phyloP scores from a whole-genome alignment of 2,797 vertebrate genomes.

The Manis pentadactyla region DNA sequence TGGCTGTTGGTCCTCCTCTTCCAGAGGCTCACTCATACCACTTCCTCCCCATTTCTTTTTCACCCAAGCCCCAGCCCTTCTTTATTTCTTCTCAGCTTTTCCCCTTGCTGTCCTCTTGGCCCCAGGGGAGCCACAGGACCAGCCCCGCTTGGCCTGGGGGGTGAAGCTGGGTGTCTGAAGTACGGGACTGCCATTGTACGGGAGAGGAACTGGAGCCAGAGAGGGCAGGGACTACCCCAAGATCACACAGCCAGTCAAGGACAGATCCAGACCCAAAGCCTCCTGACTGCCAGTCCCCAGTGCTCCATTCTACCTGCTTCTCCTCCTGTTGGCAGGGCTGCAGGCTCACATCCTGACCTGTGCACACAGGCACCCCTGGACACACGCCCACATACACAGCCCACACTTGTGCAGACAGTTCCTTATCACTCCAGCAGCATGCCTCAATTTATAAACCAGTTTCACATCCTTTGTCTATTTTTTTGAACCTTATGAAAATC shows the following conservation, averaged over 20 bases:
- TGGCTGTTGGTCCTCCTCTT: neutral
- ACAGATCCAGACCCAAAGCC: neutral
- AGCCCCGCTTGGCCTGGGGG: neutral
- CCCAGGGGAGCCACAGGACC: neutral
- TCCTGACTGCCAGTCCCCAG: neutral
- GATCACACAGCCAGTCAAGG: neutral
- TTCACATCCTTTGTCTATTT: neutral
- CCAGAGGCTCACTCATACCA: fast-evolving
- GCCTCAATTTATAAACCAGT: neutral
- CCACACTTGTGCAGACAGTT: neutral
- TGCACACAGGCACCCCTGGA: neutral
- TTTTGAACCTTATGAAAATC: neutral
- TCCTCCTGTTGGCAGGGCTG: neutral
- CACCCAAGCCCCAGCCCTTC: neutral
- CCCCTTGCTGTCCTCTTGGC: neutral
- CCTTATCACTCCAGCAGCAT: neutral
- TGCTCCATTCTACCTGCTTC: neutral
- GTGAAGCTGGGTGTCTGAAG: neutral
- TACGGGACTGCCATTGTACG: neutral
- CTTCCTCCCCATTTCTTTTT: neutral
- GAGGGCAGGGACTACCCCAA: neutral
- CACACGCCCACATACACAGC: neutral
- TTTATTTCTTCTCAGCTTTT: neutral
- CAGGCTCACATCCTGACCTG: neutral
- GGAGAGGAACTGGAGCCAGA: neutral